Conservation (phyloP, 1,140 invertebrate species). For the Lepidurus arcticus region DNA sequence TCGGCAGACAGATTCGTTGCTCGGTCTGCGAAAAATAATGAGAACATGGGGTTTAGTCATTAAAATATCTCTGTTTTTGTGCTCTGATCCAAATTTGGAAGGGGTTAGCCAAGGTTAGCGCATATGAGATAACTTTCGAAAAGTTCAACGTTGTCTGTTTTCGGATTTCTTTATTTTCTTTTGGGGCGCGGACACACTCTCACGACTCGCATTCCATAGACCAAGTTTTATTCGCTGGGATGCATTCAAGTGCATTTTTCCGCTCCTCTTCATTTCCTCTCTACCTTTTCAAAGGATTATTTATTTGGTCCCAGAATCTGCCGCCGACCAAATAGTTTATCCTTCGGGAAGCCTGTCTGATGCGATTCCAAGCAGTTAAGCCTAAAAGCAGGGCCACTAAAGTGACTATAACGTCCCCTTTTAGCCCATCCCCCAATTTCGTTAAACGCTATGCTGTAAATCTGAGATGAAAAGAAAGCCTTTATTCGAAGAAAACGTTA, state of each 20-base stretch:
- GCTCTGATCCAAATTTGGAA: too few species aligned
- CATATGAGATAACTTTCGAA: too few species aligned
- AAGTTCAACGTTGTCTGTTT: too few species aligned
- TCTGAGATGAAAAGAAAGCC: background rate
- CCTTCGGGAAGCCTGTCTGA: conserved; percentile 56
- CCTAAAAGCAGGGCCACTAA: background rate
- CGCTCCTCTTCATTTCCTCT: background rate
- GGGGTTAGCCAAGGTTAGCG: too few species aligned
- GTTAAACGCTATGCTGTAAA: conserved; percentile 8
- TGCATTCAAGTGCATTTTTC: background rate
- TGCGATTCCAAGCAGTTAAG: background rate
- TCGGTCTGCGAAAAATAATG: conserved; percentile 47
- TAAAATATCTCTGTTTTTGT: background rate
- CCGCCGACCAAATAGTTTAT: conserved; percentile 1
- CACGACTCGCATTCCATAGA: background rate
- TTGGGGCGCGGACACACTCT: too few species aligned
- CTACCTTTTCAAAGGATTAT: conserved; percentile 4
- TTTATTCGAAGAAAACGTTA: background rate
- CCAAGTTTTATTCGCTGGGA: background rate
- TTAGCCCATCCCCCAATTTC: background rate
- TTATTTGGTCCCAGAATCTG: background rate
- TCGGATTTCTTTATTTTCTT: too few species aligned
- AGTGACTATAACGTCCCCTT: background rate
- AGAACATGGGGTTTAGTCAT: conserved; percentile 29
- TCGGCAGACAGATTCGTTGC: conserved; percentile 50